These are phyloP conservation scores for Griposia aprilina DNA, from an alignment of 2,888 invertebrate species.

Conservation along the genomic window DNA sequence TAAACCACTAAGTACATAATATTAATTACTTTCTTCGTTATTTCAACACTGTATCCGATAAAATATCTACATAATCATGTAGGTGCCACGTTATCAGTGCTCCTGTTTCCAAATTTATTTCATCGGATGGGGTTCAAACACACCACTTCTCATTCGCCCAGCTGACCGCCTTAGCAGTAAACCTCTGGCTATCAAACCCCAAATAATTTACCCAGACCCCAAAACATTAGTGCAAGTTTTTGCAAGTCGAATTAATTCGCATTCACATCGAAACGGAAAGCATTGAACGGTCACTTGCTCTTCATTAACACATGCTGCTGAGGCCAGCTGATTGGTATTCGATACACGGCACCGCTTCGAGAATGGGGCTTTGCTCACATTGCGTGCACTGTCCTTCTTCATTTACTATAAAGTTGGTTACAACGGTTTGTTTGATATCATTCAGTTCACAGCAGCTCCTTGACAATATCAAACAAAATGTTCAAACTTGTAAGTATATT, in stretches of 20 bases:
- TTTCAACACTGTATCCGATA: neutral
- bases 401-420: slow-evolving; percentile 74
- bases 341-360: slow-evolving; percentile 1
- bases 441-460: slow-evolving; percentile 70
- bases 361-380: slow-evolving; percentile 46
- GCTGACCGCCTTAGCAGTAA: neutral
- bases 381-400: slow-evolving; percentile 74
- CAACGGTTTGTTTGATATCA: slow-evolving; percentile 68
- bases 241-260: neutral
- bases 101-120: neutral
- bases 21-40: neutral
- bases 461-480: slow-evolving; percentile 72
- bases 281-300: slow-evolving; percentile 12
- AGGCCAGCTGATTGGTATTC: slow-evolving; percentile 54
- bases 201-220: neutral
- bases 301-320: slow-evolving; percentile 36
- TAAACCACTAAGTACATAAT: too few species aligned
- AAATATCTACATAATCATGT: neutral
- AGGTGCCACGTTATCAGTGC: neutral
- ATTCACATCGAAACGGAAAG: slow-evolving; percentile 35
- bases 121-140: neutral
- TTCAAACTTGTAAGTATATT: slow-evolving; percentile 68
- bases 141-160: neutral
- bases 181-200: neutral
- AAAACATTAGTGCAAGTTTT: too few species aligned